Conservation (phyloP, 2,113 vertebrate species). For the Leptocoma aspasia region DNA sequence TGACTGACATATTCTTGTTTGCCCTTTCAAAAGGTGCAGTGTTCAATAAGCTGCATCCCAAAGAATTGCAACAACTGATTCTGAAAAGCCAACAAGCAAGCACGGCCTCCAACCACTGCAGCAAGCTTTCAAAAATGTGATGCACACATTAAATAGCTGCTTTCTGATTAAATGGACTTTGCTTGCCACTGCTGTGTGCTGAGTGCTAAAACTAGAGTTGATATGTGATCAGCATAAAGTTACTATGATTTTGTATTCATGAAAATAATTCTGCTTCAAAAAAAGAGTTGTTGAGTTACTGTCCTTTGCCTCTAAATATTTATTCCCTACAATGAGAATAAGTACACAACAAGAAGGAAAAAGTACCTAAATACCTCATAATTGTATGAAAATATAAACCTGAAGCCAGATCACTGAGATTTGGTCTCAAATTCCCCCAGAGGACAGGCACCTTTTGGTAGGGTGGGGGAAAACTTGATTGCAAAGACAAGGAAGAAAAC, state of each 20-base stretch:
- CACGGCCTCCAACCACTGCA: background rate
- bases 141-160: background rate
- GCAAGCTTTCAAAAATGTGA: background rate
- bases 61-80: background rate
- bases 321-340: background rate
- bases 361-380: background rate
- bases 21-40: background rate
- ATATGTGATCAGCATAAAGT: background rate
- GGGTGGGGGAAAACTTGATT: background rate
- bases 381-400: background rate
- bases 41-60: background rate
- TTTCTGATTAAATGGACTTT: background rate
- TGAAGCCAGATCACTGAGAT: background rate
- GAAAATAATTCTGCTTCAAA: background rate
- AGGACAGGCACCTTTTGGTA: background rate
- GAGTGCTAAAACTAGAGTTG: background rate
- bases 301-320: background rate
- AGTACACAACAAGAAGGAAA: background rate
- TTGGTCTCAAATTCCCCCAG: background rate
- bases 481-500: background rate
- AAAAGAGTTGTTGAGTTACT: background rate
- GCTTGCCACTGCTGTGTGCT: background rate
- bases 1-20: background rate
- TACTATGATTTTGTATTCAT: background rate
- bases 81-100: background rate